Conservation (phyloP, 2,113 vertebrate genomes). For the Piprites chloris region DNA sequence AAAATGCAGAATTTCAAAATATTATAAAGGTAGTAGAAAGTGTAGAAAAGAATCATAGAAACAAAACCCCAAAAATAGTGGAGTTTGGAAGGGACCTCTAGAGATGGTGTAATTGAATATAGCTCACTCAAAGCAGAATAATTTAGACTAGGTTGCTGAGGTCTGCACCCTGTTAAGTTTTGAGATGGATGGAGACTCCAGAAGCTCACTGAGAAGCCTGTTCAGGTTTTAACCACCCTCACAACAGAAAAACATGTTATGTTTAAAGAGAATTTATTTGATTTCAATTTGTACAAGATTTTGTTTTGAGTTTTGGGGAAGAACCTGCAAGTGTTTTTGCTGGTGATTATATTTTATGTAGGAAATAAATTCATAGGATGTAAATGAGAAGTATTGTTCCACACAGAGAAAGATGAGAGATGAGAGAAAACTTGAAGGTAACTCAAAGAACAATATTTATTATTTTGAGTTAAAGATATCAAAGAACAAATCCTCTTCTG, state of each 20-base stretch:
- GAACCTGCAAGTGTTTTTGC: background rate
- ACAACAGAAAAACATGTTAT: background rate
- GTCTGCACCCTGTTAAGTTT: background rate
- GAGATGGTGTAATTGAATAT: background rate
- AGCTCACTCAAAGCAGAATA: background rate
- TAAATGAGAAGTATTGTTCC: background rate
- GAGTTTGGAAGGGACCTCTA: background rate
- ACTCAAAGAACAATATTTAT: background rate
- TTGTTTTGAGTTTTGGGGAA: background rate
- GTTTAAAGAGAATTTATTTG: background rate
- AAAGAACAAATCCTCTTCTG: background rate
- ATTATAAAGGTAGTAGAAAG: background rate
- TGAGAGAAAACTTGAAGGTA: background rate
- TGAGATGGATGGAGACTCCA: background rate
- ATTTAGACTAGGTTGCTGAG: background rate
- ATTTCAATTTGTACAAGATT: background rate
- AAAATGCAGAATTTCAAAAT: background rate
- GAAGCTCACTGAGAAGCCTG: background rate
- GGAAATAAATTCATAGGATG: background rate
- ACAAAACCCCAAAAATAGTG: background rate
- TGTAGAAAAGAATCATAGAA: background rate
- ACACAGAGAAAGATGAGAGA: background rate
- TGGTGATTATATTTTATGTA: background rate
- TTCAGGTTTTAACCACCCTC: background rate
- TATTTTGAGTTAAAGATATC: background rate